Base-by-base conservation (phyloP, 2,888 invertebrate species). In the Ferdinandea cuprea region DNA sequence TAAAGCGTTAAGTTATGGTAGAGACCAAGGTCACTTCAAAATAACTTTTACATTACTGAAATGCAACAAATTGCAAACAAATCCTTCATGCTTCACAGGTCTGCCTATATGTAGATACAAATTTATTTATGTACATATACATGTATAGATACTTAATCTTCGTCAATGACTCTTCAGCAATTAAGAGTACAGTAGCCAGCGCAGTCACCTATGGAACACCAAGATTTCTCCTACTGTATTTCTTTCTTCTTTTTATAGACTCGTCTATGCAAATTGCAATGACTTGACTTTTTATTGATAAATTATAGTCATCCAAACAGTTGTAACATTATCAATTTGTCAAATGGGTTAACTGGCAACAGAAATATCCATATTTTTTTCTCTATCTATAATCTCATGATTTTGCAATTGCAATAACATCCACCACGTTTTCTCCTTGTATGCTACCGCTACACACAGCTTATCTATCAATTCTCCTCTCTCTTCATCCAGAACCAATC, bases 281-380 rank as follows among this genome's bases (percentile, higher is more conserved):
- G 37, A 21, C 32, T 30, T 44, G 25, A n/a, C 8, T 61, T 21
- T 61, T 21, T 50, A 19, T 6, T 73, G 46, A 59, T 42, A 17
- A 54, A 42, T 77, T 37, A 40, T 63, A 15, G 13, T 35, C 61
- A 25, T 50, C 48, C 44, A 40, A 50, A 52, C 30, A 50, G 37
- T 30, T 65, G 52, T 65, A 42, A 42, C 28, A 63, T 15, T 28
- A 40, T 42, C 71, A 71, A 78, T 78, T 78, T 71, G 63, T 78
- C 77, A 77, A 40, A 56, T 58, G 1, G 17, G 42, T 50, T 17
- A 58, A 42, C 8, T 11, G 13, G 50, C n/a, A 13, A 3, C 17
- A 19, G 15, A 8, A 17, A 44, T 11, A 44, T 17, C 4, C 58
- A 72, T 32, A 15, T 40, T 21, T 48, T 56, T 15, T 9, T 13